phyloP scores from a whole-genome alignment of 2,113 vertebrate species.

The Phainopepla nitens region DNA sequence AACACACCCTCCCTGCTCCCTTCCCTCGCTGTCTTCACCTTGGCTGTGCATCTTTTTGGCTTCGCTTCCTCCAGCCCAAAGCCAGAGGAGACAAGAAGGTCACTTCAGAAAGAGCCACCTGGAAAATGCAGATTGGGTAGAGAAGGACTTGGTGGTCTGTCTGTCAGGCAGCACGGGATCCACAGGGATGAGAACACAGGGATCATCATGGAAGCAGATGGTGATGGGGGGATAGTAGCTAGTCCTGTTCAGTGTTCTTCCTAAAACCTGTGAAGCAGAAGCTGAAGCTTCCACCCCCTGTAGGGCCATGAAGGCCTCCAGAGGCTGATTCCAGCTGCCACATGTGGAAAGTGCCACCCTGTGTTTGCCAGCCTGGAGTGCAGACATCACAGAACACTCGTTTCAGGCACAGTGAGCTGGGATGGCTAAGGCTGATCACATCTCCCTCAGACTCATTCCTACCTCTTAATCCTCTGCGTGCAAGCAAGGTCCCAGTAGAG shows the following conservation, averaged over 20 bases:
- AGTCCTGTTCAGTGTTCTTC: neutral
- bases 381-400: fast-evolving
- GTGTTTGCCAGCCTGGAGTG: neutral
- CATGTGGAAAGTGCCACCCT: fast-evolving
- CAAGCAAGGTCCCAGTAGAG: neutral
- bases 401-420: neutral
- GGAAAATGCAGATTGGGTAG: neutral
- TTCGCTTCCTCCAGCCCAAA: neutral
- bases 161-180: neutral
- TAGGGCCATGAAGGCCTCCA: neutral
- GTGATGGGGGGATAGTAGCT: neutral
- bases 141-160: neutral
- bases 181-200: neutral
- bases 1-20: neutral
- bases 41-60: slow-evolving; percentile 6
- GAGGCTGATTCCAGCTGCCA: neutral
- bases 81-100: slow-evolving; percentile 1
- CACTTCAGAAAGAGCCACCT: neutral
- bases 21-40: neutral
- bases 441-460: neutral
- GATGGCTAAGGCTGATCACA: neutral
- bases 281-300: neutral
- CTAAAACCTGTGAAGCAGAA: neutral
- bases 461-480: fast-evolving
- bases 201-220: fast-evolving